Conservation (phyloP, 2,797 vertebrate species). For the Chelon auratus region DNA sequence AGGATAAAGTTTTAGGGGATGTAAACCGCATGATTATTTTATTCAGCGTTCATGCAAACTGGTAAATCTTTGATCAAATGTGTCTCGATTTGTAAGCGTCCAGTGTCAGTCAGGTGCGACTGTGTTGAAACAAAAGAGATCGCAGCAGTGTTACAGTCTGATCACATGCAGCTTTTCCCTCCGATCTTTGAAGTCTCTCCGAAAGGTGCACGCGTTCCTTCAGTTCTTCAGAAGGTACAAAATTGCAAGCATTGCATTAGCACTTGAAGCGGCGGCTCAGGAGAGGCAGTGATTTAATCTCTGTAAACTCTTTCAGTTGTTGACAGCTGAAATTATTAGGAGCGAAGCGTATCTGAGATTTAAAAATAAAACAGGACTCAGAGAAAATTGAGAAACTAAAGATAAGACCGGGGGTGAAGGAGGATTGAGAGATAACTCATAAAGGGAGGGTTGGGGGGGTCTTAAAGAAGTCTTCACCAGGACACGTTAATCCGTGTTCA, state of each 20-base stretch:
- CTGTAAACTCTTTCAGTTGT: background rate
- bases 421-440: conserved; percentile 1
- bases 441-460: background rate
- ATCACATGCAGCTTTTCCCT: background rate
- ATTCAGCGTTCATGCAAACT: too few relatives aligned
- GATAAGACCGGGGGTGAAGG: background rate
- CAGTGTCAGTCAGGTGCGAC: too few relatives aligned
- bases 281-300: background rate
- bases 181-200: conserved; percentile 7
- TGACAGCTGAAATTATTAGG: background rate
- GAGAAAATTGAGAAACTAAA: conserved; percentile 4
- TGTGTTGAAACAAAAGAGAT: background rate
- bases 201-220: background rate
- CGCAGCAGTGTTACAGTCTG: background rate
- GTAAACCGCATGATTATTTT: too few relatives aligned
- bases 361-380: conserved; percentile 1
- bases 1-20: too few relatives aligned
- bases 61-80: too few relatives aligned
- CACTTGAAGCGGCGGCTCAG: background rate
- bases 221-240: background rate
- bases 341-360: background rate
- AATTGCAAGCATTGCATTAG: background rate
- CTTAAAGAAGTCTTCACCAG: background rate
- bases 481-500: background rate
- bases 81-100: background rate